Percentiles rank a stretch among this genome's conserved stretches.
These are phyloP conservation scores for Oscheius sp. DNA, from an alignment of 2,888 invertebrate genomes.

Conservation along the genomic window DNA sequence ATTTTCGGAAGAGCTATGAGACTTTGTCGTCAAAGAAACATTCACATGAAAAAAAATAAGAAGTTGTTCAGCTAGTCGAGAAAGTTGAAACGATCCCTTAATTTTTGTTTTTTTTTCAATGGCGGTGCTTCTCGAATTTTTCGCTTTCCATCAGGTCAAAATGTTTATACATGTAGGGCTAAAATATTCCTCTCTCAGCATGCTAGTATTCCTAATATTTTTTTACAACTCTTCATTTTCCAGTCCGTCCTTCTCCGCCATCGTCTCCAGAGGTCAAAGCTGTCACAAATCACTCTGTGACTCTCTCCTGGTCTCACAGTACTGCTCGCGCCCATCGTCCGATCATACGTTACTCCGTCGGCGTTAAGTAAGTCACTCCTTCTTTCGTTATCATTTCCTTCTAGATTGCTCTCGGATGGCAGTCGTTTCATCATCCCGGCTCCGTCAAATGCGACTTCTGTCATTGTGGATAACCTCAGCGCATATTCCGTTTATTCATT, in stretches of 20 bases:
- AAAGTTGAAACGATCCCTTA: no score
- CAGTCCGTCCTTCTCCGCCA: slow-evolving; percentile 65
- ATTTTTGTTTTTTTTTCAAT: no score
- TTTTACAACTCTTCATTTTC: no score
- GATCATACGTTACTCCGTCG: slow-evolving; percentile 33
- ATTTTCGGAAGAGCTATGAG: no score
- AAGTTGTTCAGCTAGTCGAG: no score
- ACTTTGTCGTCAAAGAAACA: no score
- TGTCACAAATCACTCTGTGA: slow-evolving; percentile 59
- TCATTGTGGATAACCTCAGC: slow-evolving; percentile 56
- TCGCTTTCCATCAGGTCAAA: no score
- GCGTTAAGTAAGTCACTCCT: slow-evolving; percentile 22
- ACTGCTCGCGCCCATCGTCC: slow-evolving; percentile 59
- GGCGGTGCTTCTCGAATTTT: no score
- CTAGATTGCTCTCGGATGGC: slow-evolving; percentile 20
- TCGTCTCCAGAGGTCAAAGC: slow-evolving; percentile 61
- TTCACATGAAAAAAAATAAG: no score
- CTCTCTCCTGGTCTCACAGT: slow-evolving; percentile 62
- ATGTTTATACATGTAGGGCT: no score
- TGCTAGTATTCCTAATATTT: no score
- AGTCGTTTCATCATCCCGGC: slow-evolving; percentile 54
- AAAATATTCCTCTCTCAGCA: no score
- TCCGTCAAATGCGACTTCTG: slow-evolving; percentile 57
- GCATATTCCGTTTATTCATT: slow-evolving; percentile 53
- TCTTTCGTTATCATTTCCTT: neutral